phyloP scores from a whole-genome alignment of 2,888 invertebrate species.

The Drosophila fulvimacula region DNA sequence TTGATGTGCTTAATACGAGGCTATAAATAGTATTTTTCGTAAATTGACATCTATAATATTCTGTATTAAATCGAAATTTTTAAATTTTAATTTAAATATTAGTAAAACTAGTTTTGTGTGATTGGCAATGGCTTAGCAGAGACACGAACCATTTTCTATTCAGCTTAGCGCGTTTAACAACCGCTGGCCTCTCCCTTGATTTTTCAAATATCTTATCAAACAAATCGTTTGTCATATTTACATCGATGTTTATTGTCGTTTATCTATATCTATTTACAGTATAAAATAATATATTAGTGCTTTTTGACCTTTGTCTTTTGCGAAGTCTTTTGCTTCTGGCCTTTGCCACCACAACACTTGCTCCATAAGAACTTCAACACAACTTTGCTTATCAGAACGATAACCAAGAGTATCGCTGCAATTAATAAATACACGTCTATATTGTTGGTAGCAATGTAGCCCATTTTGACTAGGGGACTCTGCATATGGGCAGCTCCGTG shows the following conservation, averaged over 20 bases:
- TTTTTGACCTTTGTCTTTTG: constrained; percentile 65
- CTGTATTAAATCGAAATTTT: background rate
- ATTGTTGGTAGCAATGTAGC: constrained; percentile 85
- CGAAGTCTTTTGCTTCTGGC: constrained; percentile 44
- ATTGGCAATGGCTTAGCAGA: background rate
- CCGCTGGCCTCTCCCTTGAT: background rate
- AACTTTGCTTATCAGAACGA: constrained; percentile 34
- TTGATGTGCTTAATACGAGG: background rate
- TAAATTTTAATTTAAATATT: background rate
- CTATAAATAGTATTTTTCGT: background rate
- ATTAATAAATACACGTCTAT: constrained; percentile 84
- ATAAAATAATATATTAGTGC: constrained; percentile 36
- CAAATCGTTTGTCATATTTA: background rate
- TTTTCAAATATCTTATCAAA: background rate
- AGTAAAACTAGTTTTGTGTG: background rate
- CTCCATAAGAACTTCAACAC: constrained; percentile 53
- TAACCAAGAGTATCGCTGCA: constrained; percentile 38
- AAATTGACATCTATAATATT: background rate
- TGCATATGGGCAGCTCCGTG: constrained; percentile 86
- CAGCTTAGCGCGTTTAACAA: constrained; percentile 10
- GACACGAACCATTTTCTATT: background rate
- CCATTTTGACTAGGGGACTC: constrained; percentile 85
- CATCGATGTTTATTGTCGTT: constrained; percentile 7
- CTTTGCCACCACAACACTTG: constrained; percentile 50
- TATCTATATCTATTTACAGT: constrained; percentile 9